Conservation (phyloP, 2,113 vertebrate genomes). For the Hymenochirus boettgeri region DNA sequence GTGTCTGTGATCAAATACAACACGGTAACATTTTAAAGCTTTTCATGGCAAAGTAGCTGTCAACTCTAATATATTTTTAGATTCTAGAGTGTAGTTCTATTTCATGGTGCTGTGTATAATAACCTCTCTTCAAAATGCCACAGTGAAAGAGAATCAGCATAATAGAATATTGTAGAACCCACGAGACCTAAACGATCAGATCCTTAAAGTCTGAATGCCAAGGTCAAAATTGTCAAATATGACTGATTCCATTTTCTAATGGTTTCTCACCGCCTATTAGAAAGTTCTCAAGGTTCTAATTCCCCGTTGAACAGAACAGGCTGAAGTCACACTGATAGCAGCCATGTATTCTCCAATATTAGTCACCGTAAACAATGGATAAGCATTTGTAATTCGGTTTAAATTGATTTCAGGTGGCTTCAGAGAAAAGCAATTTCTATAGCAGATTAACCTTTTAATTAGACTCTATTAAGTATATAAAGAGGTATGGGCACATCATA, state of each 20-base stretch:
- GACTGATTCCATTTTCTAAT: constrained; percentile 69
- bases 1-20: no score
- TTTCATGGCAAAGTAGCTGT: constrained; percentile 54
- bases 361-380: constrained; percentile 71
- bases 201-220: constrained; percentile 61
- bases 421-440: constrained; percentile 74
- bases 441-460: constrained; percentile 78
- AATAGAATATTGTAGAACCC: constrained; percentile 54
- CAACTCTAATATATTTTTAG: constrained; percentile 50
- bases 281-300: constrained; percentile 61
- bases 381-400: constrained; percentile 70
- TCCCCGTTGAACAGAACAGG: constrained; percentile 62
- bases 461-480: constrained; percentile 70
- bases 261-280: constrained; percentile 68
- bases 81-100: constrained; percentile 53
- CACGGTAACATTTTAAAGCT: background rate
- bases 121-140: constrained; percentile 55
- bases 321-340: constrained; percentile 55
- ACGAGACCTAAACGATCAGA: constrained; percentile 59
- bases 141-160: constrained; percentile 66
- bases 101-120: constrained; percentile 59
- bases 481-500: constrained; percentile 63
- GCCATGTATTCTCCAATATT: constrained; percentile 68
- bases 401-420: constrained; percentile 80
- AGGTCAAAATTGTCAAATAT: constrained; percentile 70